These are phyloP conservation scores for Dynastes hyllus DNA, from an alignment of 2,888 invertebrate species.

Conservation along the genomic window DNA sequence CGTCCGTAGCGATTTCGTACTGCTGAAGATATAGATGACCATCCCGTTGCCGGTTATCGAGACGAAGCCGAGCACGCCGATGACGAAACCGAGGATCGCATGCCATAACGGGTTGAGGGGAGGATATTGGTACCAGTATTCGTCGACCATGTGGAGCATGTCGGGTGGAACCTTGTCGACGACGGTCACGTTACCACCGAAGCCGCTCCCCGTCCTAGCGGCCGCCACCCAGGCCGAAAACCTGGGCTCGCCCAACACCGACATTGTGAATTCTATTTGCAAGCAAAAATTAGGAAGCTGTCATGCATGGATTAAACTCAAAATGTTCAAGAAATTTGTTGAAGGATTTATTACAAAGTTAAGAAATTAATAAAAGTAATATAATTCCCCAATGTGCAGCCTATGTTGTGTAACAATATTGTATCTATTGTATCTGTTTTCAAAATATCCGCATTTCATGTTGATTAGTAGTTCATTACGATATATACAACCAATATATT, in stretches of 20 bases:
- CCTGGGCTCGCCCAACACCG: constrained; percentile 72
- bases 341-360: no score
- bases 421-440: no score
- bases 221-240: constrained; percentile 71
- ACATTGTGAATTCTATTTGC: constrained; percentile 65
- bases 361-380: no score
- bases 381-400: no score
- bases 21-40: constrained; percentile 83
- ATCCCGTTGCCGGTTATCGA: constrained; percentile 82
- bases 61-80: constrained; percentile 82
- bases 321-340: neutral
- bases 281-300: neutral
- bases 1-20: constrained; percentile 85
- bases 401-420: no score
- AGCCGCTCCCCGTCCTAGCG: constrained; percentile 68
- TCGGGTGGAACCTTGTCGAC: constrained; percentile 87
- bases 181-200: constrained; percentile 82
- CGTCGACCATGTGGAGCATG: constrained; percentile 84
- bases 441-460: no score
- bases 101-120: constrained; percentile 94
- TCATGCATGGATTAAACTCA: neutral
- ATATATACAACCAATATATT: neutral
- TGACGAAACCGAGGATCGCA: constrained; percentile 85
- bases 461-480: no score
- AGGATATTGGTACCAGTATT: constrained; percentile 91